Base-by-base conservation (phyloP, 2,113 vertebrate genomes). In the Nothocercus julius region DNA sequence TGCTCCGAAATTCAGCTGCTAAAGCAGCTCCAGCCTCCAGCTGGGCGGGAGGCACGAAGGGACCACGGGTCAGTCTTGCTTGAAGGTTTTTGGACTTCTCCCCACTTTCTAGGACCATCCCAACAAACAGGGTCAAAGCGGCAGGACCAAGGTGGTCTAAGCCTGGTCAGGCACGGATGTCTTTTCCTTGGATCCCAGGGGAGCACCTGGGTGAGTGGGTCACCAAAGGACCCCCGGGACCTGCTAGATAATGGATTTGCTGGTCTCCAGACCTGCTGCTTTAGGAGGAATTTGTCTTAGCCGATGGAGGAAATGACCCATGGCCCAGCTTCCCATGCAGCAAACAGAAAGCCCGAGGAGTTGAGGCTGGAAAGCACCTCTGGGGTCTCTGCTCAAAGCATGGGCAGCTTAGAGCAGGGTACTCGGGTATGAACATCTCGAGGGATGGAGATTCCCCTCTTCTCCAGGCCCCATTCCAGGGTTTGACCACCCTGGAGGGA, bases 111-210 rank as follows among this genome's bases (percentile, higher is more conserved):
- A 85, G 62, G 62, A 58, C 47, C 40, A 63, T 4, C 12, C 27
- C 44, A 28, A 80, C 62, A 51, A 51, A 38, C 5, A 15, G 19
- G 47, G 34, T 44, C 47, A 62, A 47, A 80, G 53, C 13, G 36
- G n/a, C 11, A 74, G 80, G 25, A 44, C 8, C 2, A 0, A 63
- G 21, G 45, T 4, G 36, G 47, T 49, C 53, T 38, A 16, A 5
- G 54, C 40, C 0, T 1, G 7, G 14, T 21, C 0, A 1, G 12
- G 8, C n/a, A 18, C 27, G 2, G 3, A 13, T 3, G 11, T 22
- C 1, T 0, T 56, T 49, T 28, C 5, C 17, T 8, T 49, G 61
- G 84, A 20, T 21, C 28, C 54, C 34, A 32, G 28, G n/a, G 68
- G 74, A 42, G 34, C 25, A 5, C 32, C 45, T 28, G 7, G 17